phyloP scores from a whole-genome alignment of 2,113 vertebrate species.

The Oreotrochilus melanogaster region DNA sequence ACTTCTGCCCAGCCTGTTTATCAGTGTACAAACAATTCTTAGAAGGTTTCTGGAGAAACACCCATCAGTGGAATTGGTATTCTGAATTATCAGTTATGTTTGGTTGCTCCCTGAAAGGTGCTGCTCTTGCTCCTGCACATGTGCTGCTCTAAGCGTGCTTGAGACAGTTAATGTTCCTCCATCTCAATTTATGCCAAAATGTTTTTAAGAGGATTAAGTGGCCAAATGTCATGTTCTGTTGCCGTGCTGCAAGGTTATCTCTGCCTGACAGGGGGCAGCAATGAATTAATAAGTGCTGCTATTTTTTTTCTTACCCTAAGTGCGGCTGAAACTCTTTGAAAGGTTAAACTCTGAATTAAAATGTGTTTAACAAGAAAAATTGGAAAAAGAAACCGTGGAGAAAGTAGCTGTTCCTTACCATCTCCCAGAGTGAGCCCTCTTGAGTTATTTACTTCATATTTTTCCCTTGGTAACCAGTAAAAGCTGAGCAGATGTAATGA shows the following conservation, averaged over 20 bases:
- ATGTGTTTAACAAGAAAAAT: not conserved
- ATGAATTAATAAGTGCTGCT: conserved; percentile 61
- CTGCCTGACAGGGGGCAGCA: conserved; percentile 74
- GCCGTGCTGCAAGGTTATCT: conserved; percentile 55
- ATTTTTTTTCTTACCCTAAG: not conserved
- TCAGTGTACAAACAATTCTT: conserved; percentile 42
- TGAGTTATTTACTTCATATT: not conserved
- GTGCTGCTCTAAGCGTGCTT: accelerated
- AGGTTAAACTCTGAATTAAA: conserved; percentile 19
- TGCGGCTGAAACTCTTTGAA: not conserved
- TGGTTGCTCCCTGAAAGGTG: not conserved
- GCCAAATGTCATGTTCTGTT: conserved; percentile 13
- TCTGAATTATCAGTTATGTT: not conserved
- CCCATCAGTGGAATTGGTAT: conserved; percentile 9
- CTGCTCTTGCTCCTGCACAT: not conserved
- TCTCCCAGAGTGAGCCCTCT: not conserved
- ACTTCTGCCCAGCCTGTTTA: not conserved
- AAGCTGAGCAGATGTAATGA: not conserved
- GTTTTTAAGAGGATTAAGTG: conserved; percentile 25
- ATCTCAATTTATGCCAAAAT: not conserved
- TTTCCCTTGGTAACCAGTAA: not conserved
- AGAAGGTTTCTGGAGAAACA: conserved; percentile 45
- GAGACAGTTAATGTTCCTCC: not conserved
- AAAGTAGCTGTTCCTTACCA: not conserved
- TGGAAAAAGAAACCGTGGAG: not conserved